Conservation (phyloP, 2,113 vertebrate genomes). For the Cheirogaleus medius region DNA sequence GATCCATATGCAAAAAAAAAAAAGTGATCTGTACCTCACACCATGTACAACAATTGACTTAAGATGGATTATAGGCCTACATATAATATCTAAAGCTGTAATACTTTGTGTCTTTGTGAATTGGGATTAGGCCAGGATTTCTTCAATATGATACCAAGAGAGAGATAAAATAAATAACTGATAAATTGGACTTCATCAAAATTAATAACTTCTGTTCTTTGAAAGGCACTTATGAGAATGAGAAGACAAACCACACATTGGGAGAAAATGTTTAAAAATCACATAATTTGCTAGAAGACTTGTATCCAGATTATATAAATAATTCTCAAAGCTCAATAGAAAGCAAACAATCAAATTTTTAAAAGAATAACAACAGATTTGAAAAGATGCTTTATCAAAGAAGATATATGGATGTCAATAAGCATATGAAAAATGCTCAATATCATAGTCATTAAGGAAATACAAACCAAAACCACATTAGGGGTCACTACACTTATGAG, state of each 20-base stretch:
- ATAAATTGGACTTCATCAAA: no score
- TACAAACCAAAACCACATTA: background rate
- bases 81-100: no score
- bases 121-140: no score
- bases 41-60: no score
- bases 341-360: background rate
- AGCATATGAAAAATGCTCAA: background rate
- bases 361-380: background rate
- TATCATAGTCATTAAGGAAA: background rate
- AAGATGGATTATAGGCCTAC: no score
- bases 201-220: no score
- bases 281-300: background rate
- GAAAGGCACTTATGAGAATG: background rate
- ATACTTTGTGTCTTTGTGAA: no score
- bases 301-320: background rate
- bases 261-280: background rate
- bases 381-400: background rate
- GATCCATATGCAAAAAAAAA: background rate
- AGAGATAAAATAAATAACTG: no score
- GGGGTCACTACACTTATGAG: background rate
- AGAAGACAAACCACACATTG: background rate
- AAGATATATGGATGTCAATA: background rate
- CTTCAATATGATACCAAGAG: no score
- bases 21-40: background rate
- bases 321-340: background rate